Percentiles rank a stretch among this genome's conserved stretches.
Conservation (phyloP, 2,113 vertebrate species). For the Empidonax alnorum region DNA sequence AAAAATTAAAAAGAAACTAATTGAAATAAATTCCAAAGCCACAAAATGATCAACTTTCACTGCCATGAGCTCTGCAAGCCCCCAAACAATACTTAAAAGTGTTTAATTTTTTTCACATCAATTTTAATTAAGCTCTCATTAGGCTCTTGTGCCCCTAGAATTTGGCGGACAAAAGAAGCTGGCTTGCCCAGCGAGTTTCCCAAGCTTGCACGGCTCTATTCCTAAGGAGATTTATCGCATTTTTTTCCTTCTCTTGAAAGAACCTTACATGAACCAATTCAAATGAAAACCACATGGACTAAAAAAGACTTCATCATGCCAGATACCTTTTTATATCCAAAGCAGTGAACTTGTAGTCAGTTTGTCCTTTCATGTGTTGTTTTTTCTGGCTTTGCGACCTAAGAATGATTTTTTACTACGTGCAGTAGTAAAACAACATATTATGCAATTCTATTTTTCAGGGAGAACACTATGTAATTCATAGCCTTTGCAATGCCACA, state of each 20-base stretch:
- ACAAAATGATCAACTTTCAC: conserved; percentile 61
- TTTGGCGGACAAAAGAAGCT: conserved; percentile 57
- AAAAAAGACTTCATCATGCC: conserved; percentile 59
- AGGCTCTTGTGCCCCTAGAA: conserved; percentile 59
- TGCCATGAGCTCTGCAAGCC: conserved; percentile 29
- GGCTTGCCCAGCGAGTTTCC: conserved; percentile 54
- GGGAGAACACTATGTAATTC: conserved; percentile 76
- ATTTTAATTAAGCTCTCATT: conserved; percentile 74
- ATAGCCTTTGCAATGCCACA: conserved; percentile 57
- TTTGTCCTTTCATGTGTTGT: conserved; percentile 74
- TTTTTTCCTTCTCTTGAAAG: conserved; percentile 71
- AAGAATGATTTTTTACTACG: conserved; percentile 77
- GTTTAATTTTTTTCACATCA: conserved; percentile 65
- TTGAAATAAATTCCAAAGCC: conserved; percentile 46
- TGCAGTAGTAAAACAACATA: conserved; percentile 78
- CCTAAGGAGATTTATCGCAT: conserved; percentile 65
- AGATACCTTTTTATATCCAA: conserved; percentile 74
- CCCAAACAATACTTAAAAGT: conserved; percentile 57
- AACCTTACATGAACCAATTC: conserved; percentile 78
- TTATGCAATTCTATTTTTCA: conserved; percentile 77
- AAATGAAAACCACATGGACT: conserved; percentile 78
- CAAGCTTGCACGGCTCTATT: conserved; percentile 56
- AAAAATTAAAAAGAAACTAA: not conserved
- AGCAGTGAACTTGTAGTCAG: conserved; percentile 75
- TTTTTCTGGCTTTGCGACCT: conserved; percentile 72